These are phyloP conservation scores for Pseudopipra pipra DNA, from an alignment of 2,113 vertebrate species.

Conservation along the genomic window DNA sequence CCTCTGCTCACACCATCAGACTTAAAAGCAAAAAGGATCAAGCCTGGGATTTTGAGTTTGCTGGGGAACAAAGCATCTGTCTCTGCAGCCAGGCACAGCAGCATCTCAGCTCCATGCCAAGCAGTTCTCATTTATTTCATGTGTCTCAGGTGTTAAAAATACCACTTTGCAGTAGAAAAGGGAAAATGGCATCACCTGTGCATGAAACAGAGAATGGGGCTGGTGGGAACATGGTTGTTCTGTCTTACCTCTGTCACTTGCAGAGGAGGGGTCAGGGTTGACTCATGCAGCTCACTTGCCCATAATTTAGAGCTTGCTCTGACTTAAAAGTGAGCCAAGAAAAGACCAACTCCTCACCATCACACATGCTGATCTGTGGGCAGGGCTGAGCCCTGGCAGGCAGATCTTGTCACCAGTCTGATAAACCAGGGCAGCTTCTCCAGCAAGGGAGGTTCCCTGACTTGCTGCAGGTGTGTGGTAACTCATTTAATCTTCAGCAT, in stretches of 20 bases:
- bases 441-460: not conserved
- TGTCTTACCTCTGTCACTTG: not conserved
- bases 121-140: not conserved
- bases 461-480: not conserved
- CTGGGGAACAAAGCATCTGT: not conserved
- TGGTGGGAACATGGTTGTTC: rapidly evolving
- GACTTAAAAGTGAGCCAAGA: not conserved
- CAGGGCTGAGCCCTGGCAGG: not conserved
- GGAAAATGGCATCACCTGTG: not conserved
- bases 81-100: not conserved
- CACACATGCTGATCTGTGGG: rapidly evolving
- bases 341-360: not conserved
- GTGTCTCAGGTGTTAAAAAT: not conserved
- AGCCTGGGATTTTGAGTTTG: rapidly evolving
- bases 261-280: not conserved
- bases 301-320: not conserved
- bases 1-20: not conserved
- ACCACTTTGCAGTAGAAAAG: not conserved
- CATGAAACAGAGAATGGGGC: not conserved
- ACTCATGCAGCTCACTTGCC: not conserved
- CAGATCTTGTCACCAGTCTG: not conserved
- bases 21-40: not conserved
- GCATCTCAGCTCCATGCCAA: not conserved
- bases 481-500: not conserved
- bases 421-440: not conserved